These are phyloP conservation scores for Oryzias sinensis DNA, from an alignment of 2,797 vertebrate genomes.

Conservation along the genomic window DNA sequence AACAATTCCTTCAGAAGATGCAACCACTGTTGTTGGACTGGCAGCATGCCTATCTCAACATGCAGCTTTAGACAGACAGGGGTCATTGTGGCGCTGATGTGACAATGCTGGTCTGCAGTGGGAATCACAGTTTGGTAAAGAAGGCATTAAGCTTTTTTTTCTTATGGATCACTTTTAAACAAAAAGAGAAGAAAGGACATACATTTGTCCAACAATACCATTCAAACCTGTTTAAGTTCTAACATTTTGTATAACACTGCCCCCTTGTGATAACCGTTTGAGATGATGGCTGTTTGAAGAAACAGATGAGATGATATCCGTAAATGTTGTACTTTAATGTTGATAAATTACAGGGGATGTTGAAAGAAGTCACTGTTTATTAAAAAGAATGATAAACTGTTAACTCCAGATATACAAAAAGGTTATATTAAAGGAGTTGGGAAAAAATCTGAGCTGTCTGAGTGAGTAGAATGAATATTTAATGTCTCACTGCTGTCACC, in stretches of 20 bases:
- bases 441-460: conserved; percentile 44
- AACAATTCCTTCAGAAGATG: conserved; percentile 30
- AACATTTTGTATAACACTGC: conserved; percentile 65
- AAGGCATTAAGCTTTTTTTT: conserved; percentile 48
- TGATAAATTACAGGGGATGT: conserved; percentile 6
- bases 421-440: conserved; percentile 33
- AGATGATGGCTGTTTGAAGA: conserved; percentile 10
- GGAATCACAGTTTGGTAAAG: conserved; percentile 41
- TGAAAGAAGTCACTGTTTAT: not conserved
- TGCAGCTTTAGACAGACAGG: conserved; percentile 36
- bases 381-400: conserved; percentile 17
- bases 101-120: conserved; percentile 35
- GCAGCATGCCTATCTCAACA: conserved; percentile 35
- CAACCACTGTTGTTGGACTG: conserved; percentile 25
- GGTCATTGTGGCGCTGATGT: conserved; percentile 34
- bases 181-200: conserved; percentile 24
- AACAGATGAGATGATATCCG: conserved; percentile 5
- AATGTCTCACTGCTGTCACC: conserved; percentile 42
- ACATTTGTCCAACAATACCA: conserved; percentile 6
- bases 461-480: conserved; percentile 62
- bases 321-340: not conserved
- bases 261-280: conserved; percentile 62
- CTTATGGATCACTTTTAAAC: conserved; percentile 37
- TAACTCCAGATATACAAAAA: conserved; percentile 17
- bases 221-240: conserved; percentile 16